Base-by-base conservation (phyloP, 2,797 vertebrate species). In the Argyrosomus regius region DNA sequence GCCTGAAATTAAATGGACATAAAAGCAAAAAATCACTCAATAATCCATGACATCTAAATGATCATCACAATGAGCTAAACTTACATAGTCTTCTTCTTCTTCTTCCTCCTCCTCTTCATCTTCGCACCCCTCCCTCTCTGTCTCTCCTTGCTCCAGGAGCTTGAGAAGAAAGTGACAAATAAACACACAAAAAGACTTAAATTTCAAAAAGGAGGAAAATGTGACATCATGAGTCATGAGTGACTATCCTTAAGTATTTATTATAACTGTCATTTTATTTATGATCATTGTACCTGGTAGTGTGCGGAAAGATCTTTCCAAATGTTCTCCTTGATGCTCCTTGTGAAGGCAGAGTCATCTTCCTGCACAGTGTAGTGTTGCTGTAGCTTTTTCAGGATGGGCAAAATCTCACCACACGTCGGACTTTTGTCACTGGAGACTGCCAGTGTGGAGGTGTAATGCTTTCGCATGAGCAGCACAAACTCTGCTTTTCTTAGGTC, bases 401-500 rank as follows among this genome's bases (percentile, higher is more conserved):
- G 49, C 12, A 54, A 18, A 2, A 73, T 64, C 39, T 73, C 7
- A 2, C 71, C 60, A 45, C 49, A 64, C 35, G 72, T 64, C 1
- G 59, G 48, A 74, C 17, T 22, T 43, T 64, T 63, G 1, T 64
- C 50, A 6, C n/a, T 62, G 22, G 71, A 73, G 35, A 73, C 71
- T 6, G 20, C 14, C 1, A 76, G 74, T 31, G 74, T 76, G 52
- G 64, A 68, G 1, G 56, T 68, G 22, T 76, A 76, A 11, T 52
- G 46, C 26, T n/a, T 26, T 5, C 3, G n/a, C 62, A 75, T 63
- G 1, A 59, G 20, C 57, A 60, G 35, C 50, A 79, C 48, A 35
- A 82, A 79, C 54, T 74, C 72, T 69, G 71, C 71, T 28, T 75
- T 80, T 2, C 62, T 57, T 2, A 75, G 9, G 43, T 82, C 61